Conservation (phyloP, 37 sponge, comb jelly and placozoan genomes). For the Petrosia ficiformis region DNA sequence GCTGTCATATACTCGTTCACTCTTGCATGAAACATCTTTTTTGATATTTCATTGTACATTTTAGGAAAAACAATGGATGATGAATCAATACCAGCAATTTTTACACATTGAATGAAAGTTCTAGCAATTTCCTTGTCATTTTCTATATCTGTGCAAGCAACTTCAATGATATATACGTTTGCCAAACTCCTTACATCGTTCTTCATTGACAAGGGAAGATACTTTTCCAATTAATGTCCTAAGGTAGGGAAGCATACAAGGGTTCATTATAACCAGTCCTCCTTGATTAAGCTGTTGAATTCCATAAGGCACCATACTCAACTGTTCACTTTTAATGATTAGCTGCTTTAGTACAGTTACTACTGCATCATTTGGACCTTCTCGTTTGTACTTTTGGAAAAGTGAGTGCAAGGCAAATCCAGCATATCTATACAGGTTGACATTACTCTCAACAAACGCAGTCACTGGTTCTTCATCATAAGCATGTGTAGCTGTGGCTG, state of each 20-base stretch:
- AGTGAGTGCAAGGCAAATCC: slow-evolving; percentile 6
- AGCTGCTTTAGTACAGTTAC: not conserved
- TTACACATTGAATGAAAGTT: not conserved
- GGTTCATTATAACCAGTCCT: slow-evolving; percentile 1
- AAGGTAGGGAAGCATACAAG: not conserved
- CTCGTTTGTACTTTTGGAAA: not conserved
- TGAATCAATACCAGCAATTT: not conserved
- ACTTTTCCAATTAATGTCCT: not conserved
- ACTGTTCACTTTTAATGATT: not conserved
- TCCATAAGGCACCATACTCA: not conserved
- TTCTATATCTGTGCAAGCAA: not conserved
- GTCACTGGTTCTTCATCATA: not conserved
- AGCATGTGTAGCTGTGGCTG: not conserved
- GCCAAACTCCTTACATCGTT: not conserved
- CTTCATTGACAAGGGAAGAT: slow-evolving; percentile 7
- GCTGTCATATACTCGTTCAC: slow-evolving; percentile 16
- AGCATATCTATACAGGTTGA: not conserved
- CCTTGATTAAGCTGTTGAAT: not conserved
- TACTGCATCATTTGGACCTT: not conserved
- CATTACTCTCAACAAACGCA: slow-evolving; percentile 2
- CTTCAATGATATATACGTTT: too few relatives aligned
- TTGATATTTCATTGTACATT: not conserved
- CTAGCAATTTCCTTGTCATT: not conserved
- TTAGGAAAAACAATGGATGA: not conserved
- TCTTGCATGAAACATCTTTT: slow-evolving; percentile 8